Conservation (phyloP, 2,797 vertebrate genomes). For the Miichthys miiuy region DNA sequence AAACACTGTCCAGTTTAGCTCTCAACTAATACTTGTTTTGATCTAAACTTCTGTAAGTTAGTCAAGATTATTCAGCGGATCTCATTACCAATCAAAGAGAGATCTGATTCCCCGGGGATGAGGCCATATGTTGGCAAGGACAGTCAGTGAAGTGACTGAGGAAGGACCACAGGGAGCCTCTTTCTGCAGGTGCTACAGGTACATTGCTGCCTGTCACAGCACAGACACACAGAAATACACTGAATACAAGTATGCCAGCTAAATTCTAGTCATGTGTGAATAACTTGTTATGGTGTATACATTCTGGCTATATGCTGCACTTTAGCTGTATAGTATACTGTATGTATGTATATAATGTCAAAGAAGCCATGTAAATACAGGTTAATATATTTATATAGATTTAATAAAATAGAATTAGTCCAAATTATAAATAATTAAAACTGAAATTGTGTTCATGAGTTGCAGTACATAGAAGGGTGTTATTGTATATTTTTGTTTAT, state of each 20-base stretch:
- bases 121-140: slow-evolving; percentile 59
- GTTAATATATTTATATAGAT: neutral
- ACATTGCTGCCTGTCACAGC: slow-evolving; percentile 36
- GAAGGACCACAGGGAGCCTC: slow-evolving; percentile 36
- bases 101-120: slow-evolving; percentile 29
- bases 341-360: neutral
- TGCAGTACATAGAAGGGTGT: neutral
- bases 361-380: neutral
- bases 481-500: neutral
- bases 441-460: slow-evolving; percentile 4
- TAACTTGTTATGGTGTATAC: no score
- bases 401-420: neutral
- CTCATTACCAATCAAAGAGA: slow-evolving; percentile 26
- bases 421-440: neutral
- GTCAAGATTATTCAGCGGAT: slow-evolving; percentile 5
- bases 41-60: slow-evolving; percentile 6
- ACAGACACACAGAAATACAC: slow-evolving; percentile 23
- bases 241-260: no score
- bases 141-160: slow-evolving; percentile 48
- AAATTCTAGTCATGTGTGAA: no score
- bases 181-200: slow-evolving; percentile 36
- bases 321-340: neutral
- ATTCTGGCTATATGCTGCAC: neutral
- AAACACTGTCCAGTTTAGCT: neutral
- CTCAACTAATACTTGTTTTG: neutral